Conservation (phyloP, 2,888 invertebrate genomes). For the Tortricodes alternella region DNA sequence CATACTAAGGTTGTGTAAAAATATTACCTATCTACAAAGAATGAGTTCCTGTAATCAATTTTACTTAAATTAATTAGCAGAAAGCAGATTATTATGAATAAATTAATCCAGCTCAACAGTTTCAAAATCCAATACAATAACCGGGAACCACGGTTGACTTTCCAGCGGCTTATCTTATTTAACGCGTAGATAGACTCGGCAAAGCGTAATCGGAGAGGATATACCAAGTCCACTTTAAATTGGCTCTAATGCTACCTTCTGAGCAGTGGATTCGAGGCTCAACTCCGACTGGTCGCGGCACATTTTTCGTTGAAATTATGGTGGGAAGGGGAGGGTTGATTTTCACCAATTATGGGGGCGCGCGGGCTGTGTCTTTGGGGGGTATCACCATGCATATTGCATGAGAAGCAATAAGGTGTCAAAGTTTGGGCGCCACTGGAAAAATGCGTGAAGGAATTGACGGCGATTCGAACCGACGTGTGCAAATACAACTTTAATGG, state of each 20-base stretch:
- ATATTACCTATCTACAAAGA: too few species aligned
- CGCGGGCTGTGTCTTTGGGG: conserved; percentile 50
- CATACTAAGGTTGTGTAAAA: too few species aligned
- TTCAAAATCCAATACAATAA: conserved; percentile 25
- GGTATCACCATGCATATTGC: conserved; percentile 74
- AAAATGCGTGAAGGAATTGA: conserved; percentile 41
- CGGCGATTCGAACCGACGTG: conserved; percentile 27
- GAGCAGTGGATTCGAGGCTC: background rate
- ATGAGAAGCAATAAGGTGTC: conserved; percentile 71
- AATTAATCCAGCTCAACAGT: conserved; percentile 18
- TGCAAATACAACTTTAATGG: conserved; percentile 31
- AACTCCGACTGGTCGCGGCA: conserved; percentile 8
- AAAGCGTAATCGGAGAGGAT: conserved; percentile 29
- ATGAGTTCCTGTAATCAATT: background rate
- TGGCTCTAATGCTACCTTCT: background rate
- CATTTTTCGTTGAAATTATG: conserved; percentile 37
- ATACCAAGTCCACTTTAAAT: conserved; percentile 16
- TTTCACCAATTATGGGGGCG: conserved; percentile 60
- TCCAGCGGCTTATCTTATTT: conserved; percentile 30
- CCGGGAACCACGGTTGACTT: conserved; percentile 27
- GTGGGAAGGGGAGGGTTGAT: conserved; percentile 46
- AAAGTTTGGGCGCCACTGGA: conserved; percentile 52
- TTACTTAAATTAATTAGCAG: background rate
- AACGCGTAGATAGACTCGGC: conserved; percentile 31
- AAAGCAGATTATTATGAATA: conserved; percentile 19